Evolutionary conservation across 2,113 vertebrate species (phyloP).

Genomic region (Ammodytes marinus): DNA sequence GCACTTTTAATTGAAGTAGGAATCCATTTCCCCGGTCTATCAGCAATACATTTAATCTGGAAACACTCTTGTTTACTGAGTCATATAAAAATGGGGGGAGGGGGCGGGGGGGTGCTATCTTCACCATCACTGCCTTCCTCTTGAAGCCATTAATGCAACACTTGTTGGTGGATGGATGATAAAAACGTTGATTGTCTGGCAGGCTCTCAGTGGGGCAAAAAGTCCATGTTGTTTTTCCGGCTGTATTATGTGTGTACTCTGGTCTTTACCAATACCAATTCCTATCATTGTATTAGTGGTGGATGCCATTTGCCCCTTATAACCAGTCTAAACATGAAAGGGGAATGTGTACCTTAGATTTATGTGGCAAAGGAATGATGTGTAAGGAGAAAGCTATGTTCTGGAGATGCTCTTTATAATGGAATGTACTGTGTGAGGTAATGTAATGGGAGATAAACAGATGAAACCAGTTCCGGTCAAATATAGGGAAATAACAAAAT

Average conservation of each 20-base stretch:
- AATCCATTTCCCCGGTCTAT: background rate
- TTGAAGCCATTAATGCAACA: background rate
- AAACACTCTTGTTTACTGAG: background rate
- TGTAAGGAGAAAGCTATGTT: background rate
- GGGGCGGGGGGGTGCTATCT: background rate
- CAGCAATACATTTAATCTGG: background rate
- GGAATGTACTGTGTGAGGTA: background rate
- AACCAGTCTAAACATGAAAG: slow-evolving; percentile 17
- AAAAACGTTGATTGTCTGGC: background rate
- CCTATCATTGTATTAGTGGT: no score
- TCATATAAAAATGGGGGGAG: background rate
- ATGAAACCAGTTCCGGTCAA: background rate
- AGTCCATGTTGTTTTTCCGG: background rate
- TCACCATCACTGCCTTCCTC: background rate
- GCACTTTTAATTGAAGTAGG: background rate
- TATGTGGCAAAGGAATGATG: slow-evolving; percentile 7
- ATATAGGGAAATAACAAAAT: background rate
- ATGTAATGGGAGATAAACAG: background rate
- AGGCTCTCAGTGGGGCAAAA: background rate
- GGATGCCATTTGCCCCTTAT: background rate
- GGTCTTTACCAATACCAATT: background rate
- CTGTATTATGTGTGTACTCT: background rate
- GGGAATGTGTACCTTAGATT: background rate
- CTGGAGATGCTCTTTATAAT: background rate
- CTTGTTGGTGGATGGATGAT: background rate